These are phyloP conservation scores for Orthonyx spaldingii DNA, from an alignment of 2,113 vertebrate species.

Conservation along the genomic window DNA sequence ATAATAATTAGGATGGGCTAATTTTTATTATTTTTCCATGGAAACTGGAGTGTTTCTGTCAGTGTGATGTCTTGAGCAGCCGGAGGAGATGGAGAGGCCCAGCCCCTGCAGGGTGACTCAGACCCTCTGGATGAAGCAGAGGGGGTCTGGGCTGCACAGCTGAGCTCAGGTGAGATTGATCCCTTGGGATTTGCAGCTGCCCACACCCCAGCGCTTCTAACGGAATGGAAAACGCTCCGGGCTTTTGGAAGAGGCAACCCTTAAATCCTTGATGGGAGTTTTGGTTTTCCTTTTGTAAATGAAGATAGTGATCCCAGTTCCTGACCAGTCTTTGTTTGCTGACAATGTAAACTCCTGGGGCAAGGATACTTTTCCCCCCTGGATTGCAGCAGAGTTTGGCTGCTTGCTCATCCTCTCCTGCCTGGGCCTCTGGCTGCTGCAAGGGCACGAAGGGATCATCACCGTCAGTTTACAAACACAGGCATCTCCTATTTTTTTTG, in stretches of 20 bases:
- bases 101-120: neutral
- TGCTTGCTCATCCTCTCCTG: neutral
- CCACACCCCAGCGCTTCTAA: neutral
- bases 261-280: neutral
- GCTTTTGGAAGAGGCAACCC: neutral
- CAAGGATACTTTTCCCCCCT: neutral
- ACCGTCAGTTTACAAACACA: conserved; percentile 47
- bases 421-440: conserved; percentile 2
- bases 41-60: neutral
- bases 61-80: neutral
- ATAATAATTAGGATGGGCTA: neutral
- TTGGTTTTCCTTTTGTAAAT: conserved; percentile 32
- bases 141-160: neutral
- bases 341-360: conserved; percentile 35
- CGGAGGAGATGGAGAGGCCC: neutral
- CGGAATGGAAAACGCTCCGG: neutral
- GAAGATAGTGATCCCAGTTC: neutral
- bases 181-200: neutral
- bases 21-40: conserved; percentile 25
- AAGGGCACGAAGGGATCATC: neutral
- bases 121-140: neutral
- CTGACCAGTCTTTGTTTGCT: conserved; percentile 28
- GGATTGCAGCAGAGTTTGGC: neutral
- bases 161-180: neutral
- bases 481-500: conserved; percentile 20